Conservation (phyloP, 2,888 invertebrate species). For the Scelioninae gen. 1 region DNA sequence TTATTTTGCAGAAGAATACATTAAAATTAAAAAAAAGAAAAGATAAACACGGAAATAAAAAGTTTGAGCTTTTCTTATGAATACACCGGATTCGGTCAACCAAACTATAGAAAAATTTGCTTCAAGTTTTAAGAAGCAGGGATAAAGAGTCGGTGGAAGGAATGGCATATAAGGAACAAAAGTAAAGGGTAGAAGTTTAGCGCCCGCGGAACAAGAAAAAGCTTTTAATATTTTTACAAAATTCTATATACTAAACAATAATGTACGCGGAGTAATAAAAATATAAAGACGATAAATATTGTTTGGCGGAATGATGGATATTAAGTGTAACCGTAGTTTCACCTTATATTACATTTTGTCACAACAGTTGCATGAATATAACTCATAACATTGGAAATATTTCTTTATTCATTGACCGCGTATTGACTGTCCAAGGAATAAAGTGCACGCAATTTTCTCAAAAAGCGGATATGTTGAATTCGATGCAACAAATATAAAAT, state of each 20-base stretch:
- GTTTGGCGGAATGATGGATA: background rate
- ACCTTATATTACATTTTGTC: slow-evolving; percentile 24
- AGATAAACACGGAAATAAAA: slow-evolving; percentile 24
- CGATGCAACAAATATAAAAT: slow-evolving; percentile 62
- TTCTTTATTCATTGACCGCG: slow-evolving; percentile 43
- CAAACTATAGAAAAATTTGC: slow-evolving; percentile 49
- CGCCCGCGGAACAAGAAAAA: slow-evolving; percentile 55
- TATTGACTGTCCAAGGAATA: slow-evolving; percentile 30
- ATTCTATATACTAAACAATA: slow-evolving; percentile 42
- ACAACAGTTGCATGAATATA: background rate
- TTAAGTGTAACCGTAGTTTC: background rate
- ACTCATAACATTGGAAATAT: slow-evolving; percentile 8
- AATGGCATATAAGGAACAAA: slow-evolving; percentile 36
- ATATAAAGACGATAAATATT: slow-evolving; percentile 9
- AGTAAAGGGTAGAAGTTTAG: slow-evolving; percentile 24
- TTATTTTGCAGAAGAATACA: slow-evolving; percentile 22
- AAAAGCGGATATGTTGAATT: slow-evolving; percentile 53
- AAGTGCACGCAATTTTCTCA: slow-evolving; percentile 41
- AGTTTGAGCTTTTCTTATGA: slow-evolving; percentile 34
- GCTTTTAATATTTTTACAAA: slow-evolving; percentile 61
- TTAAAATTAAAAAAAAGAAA: slow-evolving; percentile 43
- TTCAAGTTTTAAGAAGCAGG: slow-evolving; percentile 40
- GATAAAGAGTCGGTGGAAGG: slow-evolving; percentile 39
- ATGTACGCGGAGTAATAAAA: slow-evolving; percentile 20
- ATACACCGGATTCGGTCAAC: slow-evolving; percentile 51